Evolutionary conservation across 1,140 invertebrate genomes (phyloP), one percentile per base, ranked within the genome.

Genomic region (Temnothorax curvispinosus): DNA sequence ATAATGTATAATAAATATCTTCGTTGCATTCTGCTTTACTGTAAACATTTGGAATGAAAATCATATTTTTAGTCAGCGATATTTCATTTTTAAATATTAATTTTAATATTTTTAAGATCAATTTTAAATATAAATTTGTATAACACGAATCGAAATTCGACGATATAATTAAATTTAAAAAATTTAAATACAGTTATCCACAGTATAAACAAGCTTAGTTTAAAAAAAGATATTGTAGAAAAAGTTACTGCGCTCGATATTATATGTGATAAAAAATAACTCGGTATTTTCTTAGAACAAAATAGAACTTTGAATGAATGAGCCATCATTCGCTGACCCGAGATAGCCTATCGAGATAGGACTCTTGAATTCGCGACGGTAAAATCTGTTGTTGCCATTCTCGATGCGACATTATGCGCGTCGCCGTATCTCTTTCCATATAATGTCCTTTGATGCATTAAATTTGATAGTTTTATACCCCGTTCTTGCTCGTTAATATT

Each of bases 281-380:
- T 35, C 3, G 52, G 4, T 4, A 32, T 9, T 58, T 15, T 82
- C 56, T 47, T 80, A 60, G 27, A 13, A 32, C 71, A 82, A 87
- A 87, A 89, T 75, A 88, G 85, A 38, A 75, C 85, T 87, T 67
- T 44, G 21, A 77, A 38, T 84, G 77, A 89, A 87, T 84, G 64
- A 87, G 81, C 64, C 85, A 65, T 77, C 76, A 84, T 78, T 87
- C 58, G 65, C 52, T 84, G 78, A 90, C 88, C 88, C 76, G 77
- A 62, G 88, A 90, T 90, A 90, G 76, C 88, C 77, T 54, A 8
- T 4, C 9, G 7, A 77, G 88, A 89, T 90, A 89, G 72, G 69
- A 87, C 64, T 89, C 85, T 90, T 89, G 41, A 86, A 89, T 89
- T 75, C 76, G 7, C 74, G 27, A 27, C 38, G 77, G n/a, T 41